These are phyloP conservation scores for Todus mexicanus DNA, from an alignment of 2,797 vertebrate species.

Conservation along the genomic window DNA sequence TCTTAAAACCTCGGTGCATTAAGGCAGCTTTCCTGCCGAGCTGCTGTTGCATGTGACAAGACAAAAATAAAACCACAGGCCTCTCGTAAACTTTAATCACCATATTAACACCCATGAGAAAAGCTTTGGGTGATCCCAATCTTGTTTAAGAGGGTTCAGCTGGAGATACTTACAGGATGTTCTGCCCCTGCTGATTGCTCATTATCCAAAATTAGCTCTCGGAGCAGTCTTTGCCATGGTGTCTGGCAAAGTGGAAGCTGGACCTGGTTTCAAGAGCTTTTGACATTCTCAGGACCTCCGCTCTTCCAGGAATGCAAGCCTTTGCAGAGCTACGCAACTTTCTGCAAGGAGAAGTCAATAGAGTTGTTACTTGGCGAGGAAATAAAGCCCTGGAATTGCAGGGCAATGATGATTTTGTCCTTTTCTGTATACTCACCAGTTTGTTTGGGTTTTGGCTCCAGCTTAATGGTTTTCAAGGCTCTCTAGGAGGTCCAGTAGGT, in stretches of 20 bases:
- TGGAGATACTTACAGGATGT: conserved; percentile 60
- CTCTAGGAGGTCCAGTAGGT: background rate
- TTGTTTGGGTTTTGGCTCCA: background rate
- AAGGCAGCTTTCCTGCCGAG: background rate
- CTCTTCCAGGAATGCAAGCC: conserved; percentile 51
- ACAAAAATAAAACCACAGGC: conserved; percentile 57
- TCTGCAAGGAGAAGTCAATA: background rate
- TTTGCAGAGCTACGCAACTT: background rate
- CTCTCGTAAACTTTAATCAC: conserved; percentile 60
- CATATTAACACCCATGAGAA: conserved; percentile 58
- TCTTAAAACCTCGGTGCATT: background rate
- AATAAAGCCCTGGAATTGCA: background rate
- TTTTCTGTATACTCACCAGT: background rate
- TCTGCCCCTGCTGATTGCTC: conserved; percentile 53
- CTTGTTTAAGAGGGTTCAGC: conserved; percentile 46
- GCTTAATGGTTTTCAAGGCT: background rate
- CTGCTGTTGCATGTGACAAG: conserved; percentile 25
- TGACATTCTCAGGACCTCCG: conserved; percentile 61
- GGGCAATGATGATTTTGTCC: background rate
- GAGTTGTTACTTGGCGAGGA: accelerated
- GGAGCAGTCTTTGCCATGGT: background rate
- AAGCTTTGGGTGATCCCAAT: conserved; percentile 55
- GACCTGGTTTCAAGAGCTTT: conserved; percentile 66
- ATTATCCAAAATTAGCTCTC: conserved; percentile 65
- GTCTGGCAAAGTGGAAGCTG: conserved; percentile 60